phyloP scores from a whole-genome alignment of 2,113 vertebrate species.

The Carassius auratus region DNA sequence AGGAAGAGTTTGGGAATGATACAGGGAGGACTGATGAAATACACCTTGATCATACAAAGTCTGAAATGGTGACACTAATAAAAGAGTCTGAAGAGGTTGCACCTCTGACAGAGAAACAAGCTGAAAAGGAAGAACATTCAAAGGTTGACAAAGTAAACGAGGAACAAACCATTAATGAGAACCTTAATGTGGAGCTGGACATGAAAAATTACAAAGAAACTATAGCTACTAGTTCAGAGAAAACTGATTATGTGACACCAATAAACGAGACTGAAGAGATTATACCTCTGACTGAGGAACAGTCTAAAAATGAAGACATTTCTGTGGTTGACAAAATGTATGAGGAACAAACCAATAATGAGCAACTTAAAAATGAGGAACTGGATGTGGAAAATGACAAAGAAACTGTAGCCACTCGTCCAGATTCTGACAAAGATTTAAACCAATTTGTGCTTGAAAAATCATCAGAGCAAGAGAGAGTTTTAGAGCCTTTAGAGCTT shows the following conservation, averaged over 20 bases:
- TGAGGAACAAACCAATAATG: background rate
- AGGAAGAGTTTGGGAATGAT: constrained; percentile 13
- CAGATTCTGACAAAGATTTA: constrained; percentile 1
- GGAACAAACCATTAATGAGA: constrained; percentile 6
- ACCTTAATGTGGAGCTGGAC: constrained; percentile 9
- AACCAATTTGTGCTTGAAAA: constrained; percentile 26
- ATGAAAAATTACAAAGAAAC: background rate
- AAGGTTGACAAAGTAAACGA: constrained; percentile 26
- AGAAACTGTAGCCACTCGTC: constrained; percentile 20
- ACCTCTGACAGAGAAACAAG: constrained; percentile 25
- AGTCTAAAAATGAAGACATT: constrained; percentile 36
- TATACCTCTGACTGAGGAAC: background rate
- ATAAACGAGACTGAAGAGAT: background rate
- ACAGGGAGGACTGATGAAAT: background rate
- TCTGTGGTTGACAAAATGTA: constrained; percentile 26
- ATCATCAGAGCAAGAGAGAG: constrained; percentile 31
- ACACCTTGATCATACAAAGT: background rate
- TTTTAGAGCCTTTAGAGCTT: background rate
- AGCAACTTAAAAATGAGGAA: background rate
- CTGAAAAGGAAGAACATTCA: constrained; percentile 29
- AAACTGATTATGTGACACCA: constrained; percentile 12
- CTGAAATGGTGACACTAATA: constrained; percentile 15
- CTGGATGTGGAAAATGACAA: background rate
- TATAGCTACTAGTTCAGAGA: constrained; percentile 18
- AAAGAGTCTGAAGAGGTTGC: background rate